A percentile compares a stretch with the other conserved stretches of the same genome.
Conservation (phyloP, 2,797 vertebrate genomes). For the Sternarchorhynchus goeldii region DNA sequence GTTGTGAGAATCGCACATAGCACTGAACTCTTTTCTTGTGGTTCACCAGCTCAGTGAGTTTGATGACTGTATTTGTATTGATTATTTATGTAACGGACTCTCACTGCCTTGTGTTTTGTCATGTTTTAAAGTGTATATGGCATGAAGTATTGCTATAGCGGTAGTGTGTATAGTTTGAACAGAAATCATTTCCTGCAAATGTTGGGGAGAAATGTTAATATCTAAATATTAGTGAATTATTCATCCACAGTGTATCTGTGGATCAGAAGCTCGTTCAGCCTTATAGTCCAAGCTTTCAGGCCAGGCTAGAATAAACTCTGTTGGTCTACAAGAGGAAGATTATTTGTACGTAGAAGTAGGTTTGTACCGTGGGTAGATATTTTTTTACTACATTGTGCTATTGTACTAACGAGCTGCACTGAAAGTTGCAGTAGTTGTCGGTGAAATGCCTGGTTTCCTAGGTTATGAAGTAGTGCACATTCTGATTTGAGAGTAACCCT, state of each 20-base stretch:
- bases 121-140: conserved; percentile 42
- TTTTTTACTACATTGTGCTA: conserved; percentile 22
- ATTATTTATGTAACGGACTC: conserved; percentile 43
- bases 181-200: conserved; percentile 18
- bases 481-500: neutral
- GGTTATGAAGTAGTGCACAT: too few relatives aligned
- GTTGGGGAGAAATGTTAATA: neutral
- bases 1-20: neutral
- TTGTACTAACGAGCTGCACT: neutral
- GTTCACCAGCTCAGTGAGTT: neutral
- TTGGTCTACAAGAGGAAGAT: neutral
- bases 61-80: conserved; percentile 28
- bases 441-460: neutral
- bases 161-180: conserved; percentile 24
- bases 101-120: conserved; percentile 52
- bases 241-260: conserved; percentile 5
- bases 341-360: conserved; percentile 11
- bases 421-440: conserved; percentile 3
- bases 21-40: neutral
- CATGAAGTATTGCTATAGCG: conserved; percentile 14
- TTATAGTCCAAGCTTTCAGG: neutral
- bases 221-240: conserved; percentile 34
- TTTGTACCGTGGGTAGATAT: neutral
- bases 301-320: neutral
- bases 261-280: neutral